Percentiles rank a stretch among this genome's conserved stretches.
phyloP scores from a whole-genome alignment of 2,113 vertebrate species.

The Ptilorrhoa leucosticta region DNA sequence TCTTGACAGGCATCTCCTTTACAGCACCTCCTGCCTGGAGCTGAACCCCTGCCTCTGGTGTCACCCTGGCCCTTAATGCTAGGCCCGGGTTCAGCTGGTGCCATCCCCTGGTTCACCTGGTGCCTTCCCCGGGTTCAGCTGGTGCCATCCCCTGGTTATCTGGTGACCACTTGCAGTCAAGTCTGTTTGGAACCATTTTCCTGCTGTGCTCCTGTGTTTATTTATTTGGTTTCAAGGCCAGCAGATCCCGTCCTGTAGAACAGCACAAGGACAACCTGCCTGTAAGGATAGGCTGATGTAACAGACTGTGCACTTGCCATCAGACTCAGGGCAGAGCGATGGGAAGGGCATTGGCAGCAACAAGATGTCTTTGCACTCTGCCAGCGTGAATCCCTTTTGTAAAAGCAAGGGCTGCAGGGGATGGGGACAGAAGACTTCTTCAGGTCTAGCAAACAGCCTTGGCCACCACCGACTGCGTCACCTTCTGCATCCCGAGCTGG shows the following conservation, averaged over 20 bases:
- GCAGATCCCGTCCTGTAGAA: background rate
- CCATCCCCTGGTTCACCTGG: background rate
- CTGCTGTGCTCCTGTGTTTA: background rate
- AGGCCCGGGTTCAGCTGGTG: background rate
- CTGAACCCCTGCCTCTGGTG: background rate
- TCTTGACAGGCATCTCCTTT: background rate
- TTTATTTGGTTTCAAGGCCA: background rate
- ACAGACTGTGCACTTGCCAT: background rate
- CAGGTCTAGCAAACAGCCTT: background rate
- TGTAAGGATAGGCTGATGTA: background rate
- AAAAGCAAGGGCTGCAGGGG: background rate
- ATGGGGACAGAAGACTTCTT: background rate
- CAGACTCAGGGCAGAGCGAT: background rate
- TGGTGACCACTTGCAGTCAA: too few species aligned
- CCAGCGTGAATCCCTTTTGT: background rate
- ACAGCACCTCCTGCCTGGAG: background rate
- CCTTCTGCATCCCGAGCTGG: background rate
- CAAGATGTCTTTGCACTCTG: background rate
- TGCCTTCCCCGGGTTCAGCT: background rate
- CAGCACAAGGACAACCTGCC: background rate
- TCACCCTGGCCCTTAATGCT: background rate
- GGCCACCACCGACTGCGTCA: rapidly evolving
- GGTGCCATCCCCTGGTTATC: background rate
- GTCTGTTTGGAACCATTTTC: background rate
- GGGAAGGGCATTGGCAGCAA: background rate